Evolutionary conservation across 2,888 invertebrate species (phyloP).

Genomic region (Aleiodes alternator): DNA sequence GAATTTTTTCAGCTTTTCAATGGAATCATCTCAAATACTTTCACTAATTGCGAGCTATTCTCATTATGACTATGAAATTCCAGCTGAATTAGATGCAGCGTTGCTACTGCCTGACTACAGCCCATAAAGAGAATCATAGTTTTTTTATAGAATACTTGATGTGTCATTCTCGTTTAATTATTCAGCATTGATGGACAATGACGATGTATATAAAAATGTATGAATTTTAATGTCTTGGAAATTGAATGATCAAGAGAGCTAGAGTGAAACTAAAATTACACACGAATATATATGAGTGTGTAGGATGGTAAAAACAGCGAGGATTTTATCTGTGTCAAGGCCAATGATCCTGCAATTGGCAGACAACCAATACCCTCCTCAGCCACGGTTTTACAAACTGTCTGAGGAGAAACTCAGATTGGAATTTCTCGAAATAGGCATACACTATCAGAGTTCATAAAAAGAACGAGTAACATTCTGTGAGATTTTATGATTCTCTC

Average conservation of each 20-base stretch:
- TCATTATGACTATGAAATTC: too few species aligned
- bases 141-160: too few species aligned
- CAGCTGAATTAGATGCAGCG: too few species aligned
- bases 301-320: conserved; percentile 6
- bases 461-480: too few species aligned
- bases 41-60: too few species aligned
- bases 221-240: neutral
- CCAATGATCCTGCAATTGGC: conserved; percentile 34
- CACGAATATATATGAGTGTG: conserved; percentile 32
- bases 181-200: conserved; percentile 2
- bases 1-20: too few species aligned
- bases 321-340: conserved; percentile 35
- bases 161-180: conserved; percentile 6
- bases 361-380: conserved; percentile 19
- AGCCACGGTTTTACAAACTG: conserved; percentile 3
- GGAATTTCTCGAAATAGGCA: neutral
- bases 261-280: conserved; percentile 7
- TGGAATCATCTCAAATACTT: too few species aligned
- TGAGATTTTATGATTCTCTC: too few species aligned
- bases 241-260: conserved; percentile 32
- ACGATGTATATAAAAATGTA: neutral
- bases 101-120: neutral
- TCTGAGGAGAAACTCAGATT: neutral
- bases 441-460: too few species aligned
- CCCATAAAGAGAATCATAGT: too few species aligned